Percentiles rank a stretch among this genome's conserved stretches.
These are phyloP conservation scores for Typhlichthys subterraneus DNA, from an alignment of 2,797 vertebrate species.

Conservation along the genomic window DNA sequence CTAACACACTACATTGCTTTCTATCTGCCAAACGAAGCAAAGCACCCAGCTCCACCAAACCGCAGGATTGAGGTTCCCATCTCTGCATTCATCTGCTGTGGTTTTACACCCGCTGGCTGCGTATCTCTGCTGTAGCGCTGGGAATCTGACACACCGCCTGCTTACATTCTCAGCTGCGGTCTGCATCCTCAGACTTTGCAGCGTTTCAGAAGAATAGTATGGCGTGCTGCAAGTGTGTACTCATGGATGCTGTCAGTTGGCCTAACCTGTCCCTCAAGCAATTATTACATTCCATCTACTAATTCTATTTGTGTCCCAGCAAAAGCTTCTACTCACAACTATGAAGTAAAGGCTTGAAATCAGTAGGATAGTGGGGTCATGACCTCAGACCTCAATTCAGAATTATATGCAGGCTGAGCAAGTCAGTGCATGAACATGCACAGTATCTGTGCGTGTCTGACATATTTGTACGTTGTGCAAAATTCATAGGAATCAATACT, in stretches of 20 bases:
- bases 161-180: constrained; percentile 12
- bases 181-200: constrained; percentile 14
- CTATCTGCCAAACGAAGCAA: neutral
- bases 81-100: constrained; percentile 61
- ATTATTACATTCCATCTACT: no score
- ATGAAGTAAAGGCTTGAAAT: no score
- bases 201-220: neutral
- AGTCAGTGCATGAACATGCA: no score
- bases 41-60: constrained; percentile 22
- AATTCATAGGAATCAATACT: constrained; percentile 33
- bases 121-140: constrained; percentile 29
- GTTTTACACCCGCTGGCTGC: constrained; percentile 53
- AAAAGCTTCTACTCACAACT: no score
- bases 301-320: no score
- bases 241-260: neutral
- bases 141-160: constrained; percentile 46
- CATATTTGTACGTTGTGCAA: constrained; percentile 24
- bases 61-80: constrained; percentile 59
- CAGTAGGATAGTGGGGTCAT: no score
- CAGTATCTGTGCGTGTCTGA: no score
- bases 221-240: neutral
- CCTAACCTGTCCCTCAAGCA: no score
- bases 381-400: no score
- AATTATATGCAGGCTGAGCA: no score
- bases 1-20: neutral